Evolutionary conservation across 2,888 invertebrate genomes (phyloP).

Genomic region (Mechanitis mazaeus): DNA sequence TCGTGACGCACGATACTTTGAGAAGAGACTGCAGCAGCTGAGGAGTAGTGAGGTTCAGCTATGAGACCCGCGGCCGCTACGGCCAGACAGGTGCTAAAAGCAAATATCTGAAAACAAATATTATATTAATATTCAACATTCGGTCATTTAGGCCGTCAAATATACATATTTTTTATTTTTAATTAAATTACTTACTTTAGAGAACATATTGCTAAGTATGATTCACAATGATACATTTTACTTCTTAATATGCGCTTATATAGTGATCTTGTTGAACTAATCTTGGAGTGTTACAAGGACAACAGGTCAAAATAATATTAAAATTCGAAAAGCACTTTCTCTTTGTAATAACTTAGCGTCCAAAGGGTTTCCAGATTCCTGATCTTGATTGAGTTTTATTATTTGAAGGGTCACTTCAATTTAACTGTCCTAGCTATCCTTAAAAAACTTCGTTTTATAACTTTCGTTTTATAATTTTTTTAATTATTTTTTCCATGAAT

Average conservation of each 20-base stretch:
- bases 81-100: background rate
- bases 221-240: too few relatives aligned
- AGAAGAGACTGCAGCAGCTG: conserved; percentile 49
- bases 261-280: too few relatives aligned
- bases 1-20: conserved; percentile 56
- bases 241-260: too few relatives aligned
- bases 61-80: conserved; percentile 32
- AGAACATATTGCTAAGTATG: conserved; percentile 46
- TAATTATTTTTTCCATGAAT: too few relatives aligned
- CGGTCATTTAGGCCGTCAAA: background rate
- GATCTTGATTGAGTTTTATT: too few relatives aligned
- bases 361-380: too few relatives aligned
- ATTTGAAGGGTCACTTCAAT: too few relatives aligned
- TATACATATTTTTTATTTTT: too few relatives aligned
- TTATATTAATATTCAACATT: background rate
- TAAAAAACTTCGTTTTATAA: too few relatives aligned
- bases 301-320: background rate
- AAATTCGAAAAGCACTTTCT: background rate
- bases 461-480: too few relatives aligned
- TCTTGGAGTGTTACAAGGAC: too few relatives aligned
- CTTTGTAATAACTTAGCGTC: background rate
- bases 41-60: conserved; percentile 49
- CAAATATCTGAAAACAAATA: conserved; percentile 18
- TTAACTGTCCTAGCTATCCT: too few relatives aligned
- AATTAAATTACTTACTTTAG: conserved; percentile 49